Conservation (phyloP, 2,888 invertebrate species). For the Helicoverpa assulta region DNA sequence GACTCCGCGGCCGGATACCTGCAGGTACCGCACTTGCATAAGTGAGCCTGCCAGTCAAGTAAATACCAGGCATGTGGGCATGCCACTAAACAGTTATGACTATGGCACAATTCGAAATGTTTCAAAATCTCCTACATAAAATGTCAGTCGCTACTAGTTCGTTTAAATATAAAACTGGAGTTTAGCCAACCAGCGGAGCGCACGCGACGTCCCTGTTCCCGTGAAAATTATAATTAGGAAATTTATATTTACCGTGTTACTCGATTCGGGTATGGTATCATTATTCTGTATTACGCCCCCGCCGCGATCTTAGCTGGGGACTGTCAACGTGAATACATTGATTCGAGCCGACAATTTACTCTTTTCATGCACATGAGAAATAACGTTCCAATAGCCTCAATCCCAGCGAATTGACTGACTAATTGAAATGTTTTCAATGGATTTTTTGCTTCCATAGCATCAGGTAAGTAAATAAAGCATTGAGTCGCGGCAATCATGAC, state of each 20-base stretch:
- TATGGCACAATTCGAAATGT: conserved; percentile 66
- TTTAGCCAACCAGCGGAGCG: conserved; percentile 76
- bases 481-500: conserved; percentile 14
- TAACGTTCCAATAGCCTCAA: conserved; percentile 10
- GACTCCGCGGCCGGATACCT: conserved; percentile 12
- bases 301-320: conserved; percentile 22
- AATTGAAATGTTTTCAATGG: conserved; percentile 19
- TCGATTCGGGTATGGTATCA: conserved; percentile 67
- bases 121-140: conserved; percentile 77
- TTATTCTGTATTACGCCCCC: conserved; percentile 39
- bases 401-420: conserved; percentile 13
- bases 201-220: conserved; percentile 79
- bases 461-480: conserved; percentile 9
- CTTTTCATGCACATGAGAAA: conserved; percentile 21
- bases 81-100: conserved; percentile 44
- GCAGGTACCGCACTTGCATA: conserved; percentile 26
- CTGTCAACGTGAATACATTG: conserved; percentile 23
- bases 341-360: conserved; percentile 11
- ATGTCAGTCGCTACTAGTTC: conserved; percentile 76
- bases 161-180: conserved; percentile 85
- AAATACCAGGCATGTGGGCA: conserved; percentile 31
- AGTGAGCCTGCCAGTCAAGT: conserved; percentile 5
- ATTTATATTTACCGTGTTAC: conserved; percentile 79
- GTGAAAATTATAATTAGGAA: conserved; percentile 87
- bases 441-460: conserved; percentile 5